These are phyloP conservation scores for Jacana jacana DNA, from an alignment of 2,113 vertebrate genomes.

Conservation along the genomic window DNA sequence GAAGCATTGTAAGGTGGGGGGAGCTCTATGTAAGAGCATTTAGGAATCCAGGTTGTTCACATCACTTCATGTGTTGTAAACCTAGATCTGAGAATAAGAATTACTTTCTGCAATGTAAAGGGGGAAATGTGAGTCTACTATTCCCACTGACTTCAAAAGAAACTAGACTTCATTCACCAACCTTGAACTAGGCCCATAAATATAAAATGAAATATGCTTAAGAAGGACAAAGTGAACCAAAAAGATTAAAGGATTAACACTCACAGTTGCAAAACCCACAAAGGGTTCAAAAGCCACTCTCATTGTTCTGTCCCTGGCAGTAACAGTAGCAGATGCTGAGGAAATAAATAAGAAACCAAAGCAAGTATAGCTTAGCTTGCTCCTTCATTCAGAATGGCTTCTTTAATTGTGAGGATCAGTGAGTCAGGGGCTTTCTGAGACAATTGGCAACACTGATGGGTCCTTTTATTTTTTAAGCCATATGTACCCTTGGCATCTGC, in stretches of 20 bases:
- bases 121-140: background rate
- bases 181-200: background rate
- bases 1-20: background rate
- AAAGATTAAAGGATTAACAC: constrained; percentile 25
- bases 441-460: background rate
- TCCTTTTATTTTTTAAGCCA: background rate
- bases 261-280: background rate
- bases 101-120: background rate
- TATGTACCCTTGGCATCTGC: background rate
- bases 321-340: background rate
- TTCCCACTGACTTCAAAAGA: background rate
- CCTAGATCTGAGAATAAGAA: background rate
- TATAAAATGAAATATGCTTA: constrained; percentile 14
- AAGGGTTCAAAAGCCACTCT: background rate
- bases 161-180: background rate
- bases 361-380: background rate
- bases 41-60: background rate
- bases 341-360: background rate
- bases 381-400: background rate
- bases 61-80: background rate
- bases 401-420: background rate
- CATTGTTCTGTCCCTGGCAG: background rate
- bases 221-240: background rate
- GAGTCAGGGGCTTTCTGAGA: background rate
- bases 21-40: background rate